phyloP scores from a whole-genome alignment of 2,797 vertebrate species.

The Tragelaphus oryx region DNA sequence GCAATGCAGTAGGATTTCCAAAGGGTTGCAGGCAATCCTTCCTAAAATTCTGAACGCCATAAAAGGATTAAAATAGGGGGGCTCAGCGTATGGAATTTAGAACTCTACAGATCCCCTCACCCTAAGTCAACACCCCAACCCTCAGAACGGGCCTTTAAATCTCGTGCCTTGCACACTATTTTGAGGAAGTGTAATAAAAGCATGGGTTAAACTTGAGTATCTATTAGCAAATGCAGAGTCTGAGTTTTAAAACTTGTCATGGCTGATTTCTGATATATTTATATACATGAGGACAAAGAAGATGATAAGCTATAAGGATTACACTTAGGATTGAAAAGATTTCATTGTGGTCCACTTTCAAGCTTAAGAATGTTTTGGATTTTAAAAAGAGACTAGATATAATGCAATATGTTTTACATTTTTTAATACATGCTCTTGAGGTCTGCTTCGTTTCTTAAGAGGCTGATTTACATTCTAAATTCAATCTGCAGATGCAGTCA shows the following conservation, averaged over 20 bases:
- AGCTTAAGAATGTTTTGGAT: not conserved
- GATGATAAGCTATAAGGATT: constrained; percentile 28
- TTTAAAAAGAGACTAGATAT: not conserved
- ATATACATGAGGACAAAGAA: not conserved
- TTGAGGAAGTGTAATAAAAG: constrained; percentile 43
- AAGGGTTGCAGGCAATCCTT: constrained; percentile 55
- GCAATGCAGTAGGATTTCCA: constrained; percentile 53
- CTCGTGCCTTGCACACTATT: not conserved
- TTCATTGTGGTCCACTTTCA: constrained; percentile 25
- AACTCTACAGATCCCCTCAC: not conserved
- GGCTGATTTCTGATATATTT: not conserved
- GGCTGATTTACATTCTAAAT: not conserved
- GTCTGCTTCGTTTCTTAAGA: not conserved
- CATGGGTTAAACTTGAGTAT: not conserved
- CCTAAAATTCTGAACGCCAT: constrained; percentile 59
- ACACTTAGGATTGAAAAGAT: constrained; percentile 38
- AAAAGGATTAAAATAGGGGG: constrained; percentile 56
- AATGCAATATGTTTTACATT: not conserved
- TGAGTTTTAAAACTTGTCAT: not conserved
- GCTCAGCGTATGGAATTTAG: constrained; percentile 13
- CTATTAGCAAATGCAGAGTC: not conserved
- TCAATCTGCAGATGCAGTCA: not conserved
- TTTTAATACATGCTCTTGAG: not conserved
- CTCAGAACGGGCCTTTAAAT: constrained; percentile 22
- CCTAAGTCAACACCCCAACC: not conserved